phyloP scores from a whole-genome alignment of 2,888 invertebrate species.

The Himalopsyche japonica region DNA sequence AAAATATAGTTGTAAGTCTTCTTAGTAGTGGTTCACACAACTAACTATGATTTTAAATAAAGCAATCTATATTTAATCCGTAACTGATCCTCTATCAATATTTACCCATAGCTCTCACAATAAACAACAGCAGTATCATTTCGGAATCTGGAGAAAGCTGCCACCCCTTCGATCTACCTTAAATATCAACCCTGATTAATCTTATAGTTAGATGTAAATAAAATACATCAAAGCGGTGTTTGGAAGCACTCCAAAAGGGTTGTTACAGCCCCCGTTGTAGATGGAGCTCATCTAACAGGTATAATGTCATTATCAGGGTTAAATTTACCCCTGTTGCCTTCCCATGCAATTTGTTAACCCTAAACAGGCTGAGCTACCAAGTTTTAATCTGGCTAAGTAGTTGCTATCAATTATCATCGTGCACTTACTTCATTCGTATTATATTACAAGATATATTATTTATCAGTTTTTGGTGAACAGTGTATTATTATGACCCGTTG shows the following conservation, averaged over 20 bases:
- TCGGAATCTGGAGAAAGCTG: background rate
- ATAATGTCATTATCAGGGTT: constrained; percentile 41
- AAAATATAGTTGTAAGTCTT: too few species aligned
- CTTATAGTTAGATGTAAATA: constrained; percentile 40
- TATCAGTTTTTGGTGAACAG: too few species aligned
- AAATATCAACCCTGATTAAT: constrained; percentile 39
- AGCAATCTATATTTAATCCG: background rate
- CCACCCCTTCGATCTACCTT: constrained; percentile 10
- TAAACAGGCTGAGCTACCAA: constrained; percentile 6
- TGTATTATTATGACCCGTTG: too few species aligned
- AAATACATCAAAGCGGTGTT: constrained; percentile 40
- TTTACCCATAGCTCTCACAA: background rate
- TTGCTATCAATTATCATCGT: background rate
- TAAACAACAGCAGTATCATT: constrained; percentile 2
- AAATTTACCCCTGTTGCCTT: constrained; percentile 27
- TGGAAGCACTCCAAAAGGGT: constrained; percentile 8
- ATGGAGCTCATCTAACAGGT: constrained; percentile 39
- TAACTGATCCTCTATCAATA: background rate
- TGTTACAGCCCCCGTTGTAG: constrained; percentile 11
- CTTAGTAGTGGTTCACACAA: too few species aligned
- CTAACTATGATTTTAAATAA: too few species aligned
- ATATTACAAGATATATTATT: too few species aligned
- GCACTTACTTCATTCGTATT: too few species aligned
- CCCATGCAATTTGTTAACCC: constrained; percentile 38
- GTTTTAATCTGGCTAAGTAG: background rate